phyloP scores from a whole-genome alignment of 2,113 vertebrate species.

The Gorsachius goisagi region DNA sequence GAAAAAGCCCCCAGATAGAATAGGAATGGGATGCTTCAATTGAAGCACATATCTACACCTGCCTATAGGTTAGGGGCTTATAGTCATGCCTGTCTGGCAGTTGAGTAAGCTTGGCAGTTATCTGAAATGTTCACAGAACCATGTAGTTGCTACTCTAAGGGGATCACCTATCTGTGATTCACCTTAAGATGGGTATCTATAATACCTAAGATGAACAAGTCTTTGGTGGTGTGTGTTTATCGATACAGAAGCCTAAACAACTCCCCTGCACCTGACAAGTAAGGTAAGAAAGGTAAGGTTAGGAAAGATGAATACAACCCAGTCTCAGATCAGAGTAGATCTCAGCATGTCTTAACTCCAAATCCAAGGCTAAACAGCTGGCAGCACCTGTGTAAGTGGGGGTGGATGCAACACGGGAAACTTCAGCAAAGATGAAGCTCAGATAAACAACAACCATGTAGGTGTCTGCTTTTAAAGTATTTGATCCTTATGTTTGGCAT shows the following conservation, averaged over 20 bases:
- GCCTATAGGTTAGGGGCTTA: not conserved
- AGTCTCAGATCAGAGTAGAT: not conserved
- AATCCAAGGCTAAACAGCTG: not conserved
- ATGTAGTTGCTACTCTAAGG: not conserved
- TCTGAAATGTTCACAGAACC: not conserved
- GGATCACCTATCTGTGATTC: not conserved
- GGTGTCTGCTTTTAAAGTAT: not conserved
- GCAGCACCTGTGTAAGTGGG: not conserved
- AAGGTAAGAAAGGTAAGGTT: not conserved
- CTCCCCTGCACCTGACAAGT: not conserved
- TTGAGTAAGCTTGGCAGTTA: not conserved
- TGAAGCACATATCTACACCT: fast-evolving
- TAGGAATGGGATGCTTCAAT: not conserved
- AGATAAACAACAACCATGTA: not conserved
- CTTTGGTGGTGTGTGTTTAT: not conserved
- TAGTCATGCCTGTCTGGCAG: not conserved
- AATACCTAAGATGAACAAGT: not conserved
- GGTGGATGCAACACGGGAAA: not conserved
- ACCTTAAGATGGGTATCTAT: not conserved
- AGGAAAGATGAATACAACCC: not conserved
- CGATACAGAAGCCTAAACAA: not conserved
- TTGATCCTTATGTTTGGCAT: not conserved
- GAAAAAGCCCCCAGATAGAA: not conserved
- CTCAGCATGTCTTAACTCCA: not conserved
- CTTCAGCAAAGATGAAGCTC: not conserved